Evolutionary conservation across 1,140 invertebrate species (phyloP).

Genomic region (Psix sp.): DNA sequence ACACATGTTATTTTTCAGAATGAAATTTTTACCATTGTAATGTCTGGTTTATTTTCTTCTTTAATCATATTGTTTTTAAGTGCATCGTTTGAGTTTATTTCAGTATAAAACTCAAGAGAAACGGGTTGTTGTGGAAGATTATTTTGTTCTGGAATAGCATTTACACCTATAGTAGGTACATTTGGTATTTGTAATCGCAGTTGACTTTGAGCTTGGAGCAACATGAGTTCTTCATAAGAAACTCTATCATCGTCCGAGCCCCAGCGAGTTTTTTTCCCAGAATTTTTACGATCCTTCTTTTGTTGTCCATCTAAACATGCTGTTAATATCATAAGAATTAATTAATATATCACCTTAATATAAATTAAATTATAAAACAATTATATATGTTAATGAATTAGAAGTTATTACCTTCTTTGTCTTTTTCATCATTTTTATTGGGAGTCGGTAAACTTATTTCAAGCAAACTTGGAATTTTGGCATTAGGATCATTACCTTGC

Average conservation of each 20-base stretch:
- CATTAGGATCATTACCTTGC: slow-evolving; percentile 68
- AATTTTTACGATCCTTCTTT: slow-evolving; percentile 69
- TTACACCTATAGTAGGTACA: slow-evolving; percentile 66
- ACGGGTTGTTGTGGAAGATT: slow-evolving; percentile 45
- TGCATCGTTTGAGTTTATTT: slow-evolving; percentile 70
- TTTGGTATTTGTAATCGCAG: slow-evolving; percentile 69
- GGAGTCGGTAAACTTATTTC: slow-evolving; percentile 69
- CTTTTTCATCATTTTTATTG: slow-evolving; percentile 64
- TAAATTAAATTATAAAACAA: neutral
- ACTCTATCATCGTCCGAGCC: slow-evolving; percentile 75
- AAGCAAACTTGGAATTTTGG: slow-evolving; percentile 74
- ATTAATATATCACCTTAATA: slow-evolving; percentile 1
- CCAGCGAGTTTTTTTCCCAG: slow-evolving; percentile 74
- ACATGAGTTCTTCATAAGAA: slow-evolving; percentile 73
- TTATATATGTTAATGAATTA: slow-evolving; percentile 1
- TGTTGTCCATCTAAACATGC: slow-evolving; percentile 54
- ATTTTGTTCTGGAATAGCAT: slow-evolving; percentile 63
- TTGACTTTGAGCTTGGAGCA: slow-evolving; percentile 72
- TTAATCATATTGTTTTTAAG: slow-evolving; percentile 72
- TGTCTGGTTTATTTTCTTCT: no score
- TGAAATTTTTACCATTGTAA: no score
- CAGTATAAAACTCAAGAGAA: slow-evolving; percentile 69
- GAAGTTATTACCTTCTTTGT: slow-evolving; percentile 69
- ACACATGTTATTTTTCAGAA: no score
- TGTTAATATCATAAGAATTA: slow-evolving; percentile 11